Percentiles rank a stretch among this genome's conserved stretches.
These are phyloP conservation scores for Cinara cedri DNA, from an alignment of 2,888 invertebrate species.

Conservation along the genomic window DNA sequence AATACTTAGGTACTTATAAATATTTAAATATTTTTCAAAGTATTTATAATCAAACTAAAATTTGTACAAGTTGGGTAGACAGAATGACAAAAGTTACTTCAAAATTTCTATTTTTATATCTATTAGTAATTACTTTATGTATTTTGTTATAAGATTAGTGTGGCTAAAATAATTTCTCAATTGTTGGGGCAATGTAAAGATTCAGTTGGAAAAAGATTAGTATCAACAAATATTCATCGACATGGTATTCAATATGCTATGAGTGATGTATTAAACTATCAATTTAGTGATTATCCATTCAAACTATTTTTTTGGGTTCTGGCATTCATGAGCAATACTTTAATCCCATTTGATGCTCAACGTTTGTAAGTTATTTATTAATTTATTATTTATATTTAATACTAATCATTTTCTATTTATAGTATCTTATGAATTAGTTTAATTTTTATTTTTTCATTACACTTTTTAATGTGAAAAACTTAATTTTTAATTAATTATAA, in stretches of 20 bases:
- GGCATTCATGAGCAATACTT: background rate
- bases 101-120: background rate
- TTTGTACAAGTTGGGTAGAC: too few relatives aligned
- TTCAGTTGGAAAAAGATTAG: conserved; percentile 35
- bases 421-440: background rate
- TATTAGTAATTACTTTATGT: background rate
- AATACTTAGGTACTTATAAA: too few relatives aligned
- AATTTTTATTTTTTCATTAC: too few relatives aligned
- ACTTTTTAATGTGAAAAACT: background rate
- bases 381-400: background rate
- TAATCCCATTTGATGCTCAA: conserved; percentile 45
- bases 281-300: conserved; percentile 34
- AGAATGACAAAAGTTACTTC: too few relatives aligned
- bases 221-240: conserved; percentile 47
- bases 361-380: conserved; percentile 38
- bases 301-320: conserved; percentile 48
- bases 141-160: background rate
- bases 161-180: conserved; percentile 35
- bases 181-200: conserved; percentile 31
- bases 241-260: conserved; percentile 46
- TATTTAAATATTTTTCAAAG: too few relatives aligned
- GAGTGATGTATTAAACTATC: conserved; percentile 33
- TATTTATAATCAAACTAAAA: too few relatives aligned
- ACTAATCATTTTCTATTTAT: background rate
- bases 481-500: background rate